A percentile compares a stretch with the other conserved stretches of the same genome.
These are phyloP conservation scores for Toxonevra muliebris DNA, from an alignment of 2,888 invertebrate species.

Conservation along the genomic window DNA sequence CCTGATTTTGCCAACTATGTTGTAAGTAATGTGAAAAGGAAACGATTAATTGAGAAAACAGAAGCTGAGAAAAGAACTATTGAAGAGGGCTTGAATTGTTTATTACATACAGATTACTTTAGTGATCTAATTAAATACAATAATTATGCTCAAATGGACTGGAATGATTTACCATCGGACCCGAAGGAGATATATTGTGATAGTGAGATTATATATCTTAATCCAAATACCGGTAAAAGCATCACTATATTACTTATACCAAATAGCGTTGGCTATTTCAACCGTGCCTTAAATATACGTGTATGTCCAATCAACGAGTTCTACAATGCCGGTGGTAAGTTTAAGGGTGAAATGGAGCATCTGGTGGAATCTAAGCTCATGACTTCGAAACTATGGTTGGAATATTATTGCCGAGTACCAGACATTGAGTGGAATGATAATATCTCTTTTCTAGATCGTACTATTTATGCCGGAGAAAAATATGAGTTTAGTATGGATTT, in stretches of 20 bases:
- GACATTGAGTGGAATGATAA: conserved; percentile 45
- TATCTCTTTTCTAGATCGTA: conserved; percentile 43
- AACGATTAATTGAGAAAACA: conserved; percentile 49
- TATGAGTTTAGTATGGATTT: conserved; percentile 52
- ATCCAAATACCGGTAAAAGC: conserved; percentile 53
- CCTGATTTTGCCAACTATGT: conserved; percentile 46
- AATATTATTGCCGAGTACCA: conserved; percentile 54
- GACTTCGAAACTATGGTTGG: conserved; percentile 48
- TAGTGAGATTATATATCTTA: conserved; percentile 53
- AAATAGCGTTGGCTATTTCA: conserved; percentile 51
- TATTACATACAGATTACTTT: conserved; percentile 53
- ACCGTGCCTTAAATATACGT: conserved; percentile 49
- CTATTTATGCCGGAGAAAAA: conserved; percentile 51
- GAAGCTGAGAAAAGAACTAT: conserved; percentile 54
- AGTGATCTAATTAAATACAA: conserved; percentile 47
- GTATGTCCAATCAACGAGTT: conserved; percentile 48
- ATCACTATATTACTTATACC: conserved; percentile 56
- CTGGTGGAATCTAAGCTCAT: conserved; percentile 48
- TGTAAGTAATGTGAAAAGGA: conserved; percentile 45
- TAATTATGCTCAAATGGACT: conserved; percentile 54
- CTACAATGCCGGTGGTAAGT: not conserved
- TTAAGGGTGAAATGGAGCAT: not conserved
- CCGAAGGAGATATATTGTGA: conserved; percentile 57
- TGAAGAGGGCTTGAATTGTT: conserved; percentile 46
- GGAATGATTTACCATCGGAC: conserved; percentile 55